Evolutionary conservation across 2,113 vertebrate species (phyloP), one percentile per base, ranked within the genome.

Genomic region (Rhea americana): DNA sequence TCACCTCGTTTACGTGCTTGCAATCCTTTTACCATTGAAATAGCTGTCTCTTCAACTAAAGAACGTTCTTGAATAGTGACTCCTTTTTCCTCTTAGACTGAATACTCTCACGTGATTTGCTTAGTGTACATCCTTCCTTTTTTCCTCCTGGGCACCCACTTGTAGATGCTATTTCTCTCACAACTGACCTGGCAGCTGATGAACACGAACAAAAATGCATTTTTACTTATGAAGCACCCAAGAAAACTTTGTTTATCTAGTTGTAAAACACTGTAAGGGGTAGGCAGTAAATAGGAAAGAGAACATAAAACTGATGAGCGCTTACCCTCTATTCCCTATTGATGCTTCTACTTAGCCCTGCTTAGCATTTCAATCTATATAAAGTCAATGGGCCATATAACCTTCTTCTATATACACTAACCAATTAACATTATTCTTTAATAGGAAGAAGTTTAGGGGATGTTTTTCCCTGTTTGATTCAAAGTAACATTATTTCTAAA

Each of bases 311-410:
- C 96, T 87, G 95, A 94, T 94, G 95, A 96, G 93, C 53, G 73
- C 95, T 89, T 90, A 93, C 96, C 93, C 94, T 90, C 90, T 89
- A 95, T 96, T 97, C 96, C 96, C 97, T 83, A 91, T 85, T 82
- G 82, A 96, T 97, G 96, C 78, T 96, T 95, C 97, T 92, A 94
- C 95, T 96, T 93, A 72, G 95, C 93, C 93, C 95, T 96, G 90
- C 97, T 97, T 97, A 97, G 97, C 97, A 97, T 97, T 98, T 97
- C 97, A 96, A 96, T 96, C 97, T 98, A 92, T 94, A 94, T 95
- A 97, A 97, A 97, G 95, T 93, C 97, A 97, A 96, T 96, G 97
- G 97, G 92, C 97, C 96, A 96, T 96, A 93, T 87, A 95, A 97
- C 91, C 94, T 93, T 96, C 95, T 94, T 95, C 94, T 95, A 95